These are phyloP conservation scores for Drosophila nigrodunni DNA, from an alignment of 1,140 invertebrate genomes.

Conservation along the genomic window DNA sequence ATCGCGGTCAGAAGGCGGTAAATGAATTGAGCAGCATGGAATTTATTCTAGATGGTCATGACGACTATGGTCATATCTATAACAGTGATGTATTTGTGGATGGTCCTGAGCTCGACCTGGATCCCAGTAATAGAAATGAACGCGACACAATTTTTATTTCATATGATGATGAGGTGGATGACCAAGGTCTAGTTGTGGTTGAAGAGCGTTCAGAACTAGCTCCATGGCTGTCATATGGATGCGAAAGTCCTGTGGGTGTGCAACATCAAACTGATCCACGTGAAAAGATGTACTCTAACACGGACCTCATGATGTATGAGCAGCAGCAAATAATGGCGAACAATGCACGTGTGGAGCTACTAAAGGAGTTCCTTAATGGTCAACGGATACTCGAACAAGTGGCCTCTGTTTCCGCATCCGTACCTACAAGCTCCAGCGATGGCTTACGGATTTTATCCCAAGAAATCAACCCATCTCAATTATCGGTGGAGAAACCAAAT, in stretches of 20 bases:
- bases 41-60: conserved; percentile 6
- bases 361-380: conserved; percentile 70
- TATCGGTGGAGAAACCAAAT: background rate
- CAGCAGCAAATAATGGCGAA: conserved; percentile 69
- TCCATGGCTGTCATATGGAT: conserved; percentile 10
- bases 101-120: conserved; percentile 19
- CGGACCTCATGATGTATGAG: conserved; percentile 62
- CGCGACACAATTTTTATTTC: conserved; percentile 22
- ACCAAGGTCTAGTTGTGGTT: conserved; percentile 17
- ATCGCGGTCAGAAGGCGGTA: conserved; percentile 1
- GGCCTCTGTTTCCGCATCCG: conserved; percentile 9
- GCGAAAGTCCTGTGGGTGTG: background rate
- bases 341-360: conserved; percentile 62
- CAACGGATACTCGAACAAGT: conserved; percentile 62
- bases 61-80: background rate
- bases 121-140: background rate
- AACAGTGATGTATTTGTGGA: conserved; percentile 38
- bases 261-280: background rate
- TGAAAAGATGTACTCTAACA: conserved; percentile 59
- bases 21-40: conserved; percentile 12
- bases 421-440: background rate
- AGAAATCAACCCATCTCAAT: conserved; percentile 4
- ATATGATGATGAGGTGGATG: conserved; percentile 22
- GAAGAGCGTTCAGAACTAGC: conserved; percentile 32
- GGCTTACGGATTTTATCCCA: conserved; percentile 23